A percentile compares a stretch with the other conserved stretches of the same genome.
phyloP scores from a whole-genome alignment of 2,797 vertebrate genomes.

The Acanthornis magna region DNA sequence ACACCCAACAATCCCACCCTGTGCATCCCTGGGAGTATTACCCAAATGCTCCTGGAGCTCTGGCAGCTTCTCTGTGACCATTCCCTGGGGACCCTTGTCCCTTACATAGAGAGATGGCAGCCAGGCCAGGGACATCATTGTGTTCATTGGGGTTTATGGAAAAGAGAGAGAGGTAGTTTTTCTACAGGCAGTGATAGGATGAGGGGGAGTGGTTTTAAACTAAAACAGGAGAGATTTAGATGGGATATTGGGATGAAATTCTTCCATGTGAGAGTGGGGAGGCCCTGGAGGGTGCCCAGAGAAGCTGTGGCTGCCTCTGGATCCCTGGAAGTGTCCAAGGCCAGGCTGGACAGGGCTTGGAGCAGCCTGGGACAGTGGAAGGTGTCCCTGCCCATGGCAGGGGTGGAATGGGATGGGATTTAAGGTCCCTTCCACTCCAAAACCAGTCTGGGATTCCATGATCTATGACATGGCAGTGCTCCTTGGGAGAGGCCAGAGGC shows the following conservation, averaged over 20 bases:
- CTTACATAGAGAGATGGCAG: not conserved
- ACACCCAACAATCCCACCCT: not conserved
- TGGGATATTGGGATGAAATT: not conserved
- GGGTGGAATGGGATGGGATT: rapidly evolving
- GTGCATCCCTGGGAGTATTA: too few relatives aligned
- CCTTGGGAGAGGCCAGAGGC: not conserved
- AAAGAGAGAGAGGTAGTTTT: not conserved
- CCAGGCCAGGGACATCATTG: not conserved
- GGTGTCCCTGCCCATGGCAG: not conserved
- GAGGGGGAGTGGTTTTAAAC: not conserved
- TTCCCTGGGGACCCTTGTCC: too few relatives aligned
- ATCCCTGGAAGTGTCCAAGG: not conserved
- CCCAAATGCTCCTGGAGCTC: not conserved
- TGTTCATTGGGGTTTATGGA: not conserved
- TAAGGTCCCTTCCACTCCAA: not conserved
- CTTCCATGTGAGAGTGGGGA: rapidly evolving
- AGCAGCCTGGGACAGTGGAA: not conserved
- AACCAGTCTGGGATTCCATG: not conserved
- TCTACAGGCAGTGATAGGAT: not conserved
- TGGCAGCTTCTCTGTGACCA: not conserved
- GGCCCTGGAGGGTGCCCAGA: not conserved
- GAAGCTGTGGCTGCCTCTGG: not conserved
- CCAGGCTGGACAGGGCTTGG: not conserved
- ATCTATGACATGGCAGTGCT: not conserved
- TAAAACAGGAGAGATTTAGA: not conserved